Conservation (phyloP, 2,113 vertebrate genomes). For the Gymnogyps californianus region DNA sequence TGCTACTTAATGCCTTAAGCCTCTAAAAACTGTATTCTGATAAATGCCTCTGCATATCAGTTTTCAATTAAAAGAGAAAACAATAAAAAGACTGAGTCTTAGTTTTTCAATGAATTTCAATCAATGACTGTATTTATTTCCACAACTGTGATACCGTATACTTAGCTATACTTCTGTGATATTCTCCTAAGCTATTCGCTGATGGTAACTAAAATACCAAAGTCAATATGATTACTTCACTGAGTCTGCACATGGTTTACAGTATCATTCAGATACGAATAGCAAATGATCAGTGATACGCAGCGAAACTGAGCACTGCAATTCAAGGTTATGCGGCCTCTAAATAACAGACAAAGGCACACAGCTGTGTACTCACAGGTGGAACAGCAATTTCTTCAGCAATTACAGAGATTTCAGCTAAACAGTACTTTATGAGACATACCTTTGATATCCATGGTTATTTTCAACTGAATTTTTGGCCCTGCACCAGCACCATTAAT, state of each 20-base stretch:
- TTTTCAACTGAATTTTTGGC: slow-evolving; percentile 84
- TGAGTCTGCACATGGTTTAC: background rate
- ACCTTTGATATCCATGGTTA: slow-evolving; percentile 96
- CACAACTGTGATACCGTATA: background rate
- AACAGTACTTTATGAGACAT: background rate
- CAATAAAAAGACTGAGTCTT: background rate
- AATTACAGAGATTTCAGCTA: background rate
- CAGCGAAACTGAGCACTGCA: background rate
- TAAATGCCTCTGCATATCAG: background rate
- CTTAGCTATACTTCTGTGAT: background rate
- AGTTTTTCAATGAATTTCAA: background rate
- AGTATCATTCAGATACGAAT: background rate
- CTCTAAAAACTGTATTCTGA: background rate
- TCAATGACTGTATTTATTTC: background rate
- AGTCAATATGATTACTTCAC: background rate
- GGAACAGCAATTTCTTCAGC: background rate
- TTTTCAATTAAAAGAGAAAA: background rate
- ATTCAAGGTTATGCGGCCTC: background rate
- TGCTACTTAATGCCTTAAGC: background rate
- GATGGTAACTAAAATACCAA: background rate
- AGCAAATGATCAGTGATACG: background rate
- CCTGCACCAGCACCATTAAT: slow-evolving; percentile 89
- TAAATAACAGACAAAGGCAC: background rate
- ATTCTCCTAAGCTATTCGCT: background rate
- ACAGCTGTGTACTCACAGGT: background rate